Evolutionary conservation across 2,888 invertebrate genomes (phyloP).

Genomic region (Unio delphinus): DNA sequence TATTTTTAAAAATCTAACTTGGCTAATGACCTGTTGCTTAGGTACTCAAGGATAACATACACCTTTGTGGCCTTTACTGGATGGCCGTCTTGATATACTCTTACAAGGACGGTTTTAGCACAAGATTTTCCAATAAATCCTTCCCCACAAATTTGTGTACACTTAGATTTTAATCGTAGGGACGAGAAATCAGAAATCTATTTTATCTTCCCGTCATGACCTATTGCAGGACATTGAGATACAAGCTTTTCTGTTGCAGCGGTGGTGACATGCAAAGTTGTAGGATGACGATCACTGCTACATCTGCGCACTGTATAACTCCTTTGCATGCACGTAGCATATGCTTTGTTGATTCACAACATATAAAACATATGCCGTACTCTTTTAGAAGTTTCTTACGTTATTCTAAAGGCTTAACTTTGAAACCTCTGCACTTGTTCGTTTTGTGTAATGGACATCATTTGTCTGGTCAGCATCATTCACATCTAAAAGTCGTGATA

Average conservation of each 20-base stretch:
- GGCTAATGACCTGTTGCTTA: conserved; percentile 19
- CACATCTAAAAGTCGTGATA: no score
- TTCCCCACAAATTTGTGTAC: conserved; percentile 10
- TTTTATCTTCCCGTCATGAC: no score
- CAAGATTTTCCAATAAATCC: conserved; percentile 15
- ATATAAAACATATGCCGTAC: conserved; percentile 11
- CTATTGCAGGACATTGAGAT: no score
- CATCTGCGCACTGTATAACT: conserved; percentile 4
- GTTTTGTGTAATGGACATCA: conserved; percentile 1
- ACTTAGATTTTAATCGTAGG: neutral
- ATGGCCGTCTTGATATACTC: conserved; percentile 4
- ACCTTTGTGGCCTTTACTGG: conserved; percentile 4
- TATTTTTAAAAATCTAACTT: neutral
- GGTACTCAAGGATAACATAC: conserved; percentile 24
- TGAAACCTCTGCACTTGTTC: conserved; percentile 4
- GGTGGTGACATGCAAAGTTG: conserved; percentile 6
- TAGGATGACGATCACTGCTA: conserved; percentile 4
- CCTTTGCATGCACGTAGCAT: neutral
- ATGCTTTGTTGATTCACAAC: conserved; percentile 3
- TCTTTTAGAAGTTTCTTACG: conserved; percentile 4
- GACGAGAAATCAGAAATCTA: no score
- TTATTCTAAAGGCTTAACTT: neutral
- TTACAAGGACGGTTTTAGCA: conserved; percentile 14
- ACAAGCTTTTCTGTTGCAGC: no score
- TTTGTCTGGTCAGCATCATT: neutral